Percentiles rank a stretch among this genome's conserved stretches.
Evolutionary conservation across 1,140 invertebrate species (phyloP).

Genomic region (Drosophila repleta): DNA sequence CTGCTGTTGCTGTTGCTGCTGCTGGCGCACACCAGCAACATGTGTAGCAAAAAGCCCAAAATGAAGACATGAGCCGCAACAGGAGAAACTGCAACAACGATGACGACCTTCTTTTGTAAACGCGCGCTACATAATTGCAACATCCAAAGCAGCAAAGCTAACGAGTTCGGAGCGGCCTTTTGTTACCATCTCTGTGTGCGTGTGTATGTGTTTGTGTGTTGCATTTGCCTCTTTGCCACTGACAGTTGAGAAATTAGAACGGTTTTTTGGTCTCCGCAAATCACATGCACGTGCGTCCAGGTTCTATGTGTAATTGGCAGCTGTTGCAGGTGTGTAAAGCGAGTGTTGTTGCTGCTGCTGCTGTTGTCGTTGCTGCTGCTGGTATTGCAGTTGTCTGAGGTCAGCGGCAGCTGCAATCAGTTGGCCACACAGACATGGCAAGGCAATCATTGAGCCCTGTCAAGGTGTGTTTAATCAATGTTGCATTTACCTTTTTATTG

Average conservation of each 20-base stretch:
- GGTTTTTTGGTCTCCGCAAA: conserved; percentile 71
- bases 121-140: conserved; percentile 77
- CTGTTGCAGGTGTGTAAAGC: conserved; percentile 37
- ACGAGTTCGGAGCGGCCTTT: conserved; percentile 50
- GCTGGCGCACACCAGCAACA: conserved; percentile 65
- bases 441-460: conserved; percentile 21
- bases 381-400: conserved; percentile 40
- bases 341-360: conserved; percentile 28
- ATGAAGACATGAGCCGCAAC: conserved; percentile 71
- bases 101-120: conserved; percentile 76
- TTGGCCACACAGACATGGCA: conserved; percentile 30
- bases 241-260: conserved; percentile 82
- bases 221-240: conserved; percentile 62
- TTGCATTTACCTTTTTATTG: conserved; percentile 36
- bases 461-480: conserved; percentile 52
- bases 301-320: conserved; percentile 38
- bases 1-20: conserved; percentile 46
- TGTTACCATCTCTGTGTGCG: not conserved
- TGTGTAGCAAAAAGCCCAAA: conserved; percentile 70
- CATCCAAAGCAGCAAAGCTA: conserved; percentile 61
- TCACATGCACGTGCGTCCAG: conserved; percentile 74
- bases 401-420: conserved; percentile 44
- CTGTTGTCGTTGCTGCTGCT: conserved; percentile 7
- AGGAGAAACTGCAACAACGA: conserved; percentile 16
- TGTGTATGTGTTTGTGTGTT: not conserved